These are phyloP conservation scores for Varecia variegata DNA, from an alignment of 2,797 vertebrate genomes.

Conservation along the genomic window DNA sequence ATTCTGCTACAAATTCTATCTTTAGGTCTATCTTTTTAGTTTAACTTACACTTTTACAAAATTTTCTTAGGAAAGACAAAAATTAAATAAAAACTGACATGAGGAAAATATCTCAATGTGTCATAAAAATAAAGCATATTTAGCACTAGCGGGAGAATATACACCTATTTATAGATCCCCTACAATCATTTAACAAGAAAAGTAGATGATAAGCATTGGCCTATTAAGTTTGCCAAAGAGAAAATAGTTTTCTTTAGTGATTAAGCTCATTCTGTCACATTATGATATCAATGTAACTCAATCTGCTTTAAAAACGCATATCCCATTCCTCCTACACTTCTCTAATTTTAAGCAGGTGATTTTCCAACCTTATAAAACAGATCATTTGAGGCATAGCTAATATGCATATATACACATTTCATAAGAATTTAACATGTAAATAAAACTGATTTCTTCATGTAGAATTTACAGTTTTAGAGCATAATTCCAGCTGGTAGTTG, in stretches of 20 bases:
- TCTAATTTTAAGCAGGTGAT: slow-evolving; percentile 56
- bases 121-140: slow-evolving; percentile 57
- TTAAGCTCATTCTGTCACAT: slow-evolving; percentile 50
- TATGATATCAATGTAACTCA: slow-evolving; percentile 20
- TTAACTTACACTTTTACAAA: background rate
- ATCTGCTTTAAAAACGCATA: slow-evolving; percentile 28
- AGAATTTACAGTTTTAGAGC: background rate
- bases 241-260: slow-evolving; percentile 39
- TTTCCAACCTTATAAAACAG: slow-evolving; percentile 30
- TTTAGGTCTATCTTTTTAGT: slow-evolving; percentile 16
- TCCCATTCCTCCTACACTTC: background rate
- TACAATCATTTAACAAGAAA: slow-evolving; percentile 27
- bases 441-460: slow-evolving; percentile 40
- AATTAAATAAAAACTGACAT: slow-evolving; percentile 48
- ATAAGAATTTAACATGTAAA: slow-evolving; percentile 8
- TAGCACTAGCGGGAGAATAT: background rate
- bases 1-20: background rate
- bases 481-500: background rate
- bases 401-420: slow-evolving; percentile 20
- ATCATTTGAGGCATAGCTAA: slow-evolving; percentile 21
- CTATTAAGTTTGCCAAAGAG: background rate
- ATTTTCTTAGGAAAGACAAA: slow-evolving; percentile 33
- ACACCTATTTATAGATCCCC: background rate
- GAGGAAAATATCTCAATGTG: slow-evolving; percentile 59
- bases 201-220: background rate